Percentiles rank a stretch among this genome's conserved stretches.
Evolutionary conservation across 2,888 invertebrate species (phyloP).

Genomic region (Leptinotarsa peninsularis): DNA sequence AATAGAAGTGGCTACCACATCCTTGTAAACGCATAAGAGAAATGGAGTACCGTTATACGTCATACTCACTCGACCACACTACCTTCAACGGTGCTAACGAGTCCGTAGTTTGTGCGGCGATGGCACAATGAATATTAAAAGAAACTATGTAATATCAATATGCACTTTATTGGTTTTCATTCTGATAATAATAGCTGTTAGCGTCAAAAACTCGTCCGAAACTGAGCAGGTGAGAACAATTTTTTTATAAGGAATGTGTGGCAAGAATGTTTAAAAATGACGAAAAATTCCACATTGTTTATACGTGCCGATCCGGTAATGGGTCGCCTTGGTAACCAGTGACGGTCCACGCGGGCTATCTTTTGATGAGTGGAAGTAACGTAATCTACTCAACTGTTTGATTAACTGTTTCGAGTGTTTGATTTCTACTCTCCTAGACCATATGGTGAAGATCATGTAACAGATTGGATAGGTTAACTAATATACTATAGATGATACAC

Average conservation of each 20-base stretch:
- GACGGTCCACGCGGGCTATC: slow-evolving; percentile 1
- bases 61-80: neutral
- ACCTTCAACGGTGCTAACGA: slow-evolving; percentile 19
- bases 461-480: slow-evolving; percentile 21
- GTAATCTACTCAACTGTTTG: slow-evolving; percentile 27
- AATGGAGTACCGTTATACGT: slow-evolving; percentile 14
- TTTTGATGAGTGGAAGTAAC: slow-evolving; percentile 21
- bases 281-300: neutral
- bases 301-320: slow-evolving; percentile 10
- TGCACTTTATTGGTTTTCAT: slow-evolving; percentile 51
- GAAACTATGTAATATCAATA: slow-evolving; percentile 50
- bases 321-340: slow-evolving; percentile 32
- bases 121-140: slow-evolving; percentile 48
- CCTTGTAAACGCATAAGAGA: neutral
- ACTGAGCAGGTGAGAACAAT: slow-evolving; percentile 16
- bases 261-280: neutral
- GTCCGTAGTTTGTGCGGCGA: slow-evolving; percentile 1
- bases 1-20: neutral
- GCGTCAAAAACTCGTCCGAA: slow-evolving; percentile 30
- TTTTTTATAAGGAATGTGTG: neutral
- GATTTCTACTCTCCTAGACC: slow-evolving; percentile 28
- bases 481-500: slow-evolving; percentile 3
- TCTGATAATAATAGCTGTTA: slow-evolving; percentile 51
- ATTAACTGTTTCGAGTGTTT: slow-evolving; percentile 33
- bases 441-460: slow-evolving; percentile 31